Conservation (phyloP, 2,888 invertebrate species). For the Drosophila monieri region DNA sequence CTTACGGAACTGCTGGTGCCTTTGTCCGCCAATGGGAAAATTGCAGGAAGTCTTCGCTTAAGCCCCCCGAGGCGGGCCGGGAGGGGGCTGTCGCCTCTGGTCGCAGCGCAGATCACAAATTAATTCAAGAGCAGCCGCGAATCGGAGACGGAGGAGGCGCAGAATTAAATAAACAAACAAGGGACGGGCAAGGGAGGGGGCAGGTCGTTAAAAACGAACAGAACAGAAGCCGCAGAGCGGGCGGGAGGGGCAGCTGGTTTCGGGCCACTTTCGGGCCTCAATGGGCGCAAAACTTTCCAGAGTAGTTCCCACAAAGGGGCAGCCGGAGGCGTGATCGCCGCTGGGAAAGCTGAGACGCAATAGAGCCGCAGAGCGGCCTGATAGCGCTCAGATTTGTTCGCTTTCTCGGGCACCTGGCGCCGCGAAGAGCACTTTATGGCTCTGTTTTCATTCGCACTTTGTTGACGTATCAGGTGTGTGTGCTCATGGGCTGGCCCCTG, state of each 20-base stretch:
- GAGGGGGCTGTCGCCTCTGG: slow-evolving; percentile 46
- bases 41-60: slow-evolving; percentile 78
- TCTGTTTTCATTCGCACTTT: background rate
- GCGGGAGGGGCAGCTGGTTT: background rate
- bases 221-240: too few relatives aligned
- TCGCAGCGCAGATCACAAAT: slow-evolving; percentile 30
- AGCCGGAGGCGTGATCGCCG: too few relatives aligned
- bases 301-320: too few relatives aligned
- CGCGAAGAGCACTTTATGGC: slow-evolving; percentile 14
- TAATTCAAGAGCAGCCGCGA: slow-evolving; percentile 44
- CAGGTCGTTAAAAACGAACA: slow-evolving; percentile 33
- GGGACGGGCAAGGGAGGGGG: slow-evolving; percentile 35
- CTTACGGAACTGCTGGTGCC: slow-evolving; percentile 30
- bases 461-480: slow-evolving; percentile 39
- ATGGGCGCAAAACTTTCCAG: slow-evolving; percentile 25
- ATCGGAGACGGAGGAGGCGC: slow-evolving; percentile 15
- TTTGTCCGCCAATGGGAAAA: slow-evolving; percentile 68
- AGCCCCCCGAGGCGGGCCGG: slow-evolving; percentile 50
- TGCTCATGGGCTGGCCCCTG: background rate
- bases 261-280: background rate
- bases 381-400: slow-evolving; percentile 58
- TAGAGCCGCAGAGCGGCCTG: slow-evolving; percentile 54
- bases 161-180: slow-evolving; percentile 23
- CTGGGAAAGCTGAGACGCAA: slow-evolving; percentile 61
- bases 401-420: slow-evolving; percentile 32